These are phyloP conservation scores for Bubo bubo DNA, from an alignment of 2,113 vertebrate species.

Conservation along the genomic window DNA sequence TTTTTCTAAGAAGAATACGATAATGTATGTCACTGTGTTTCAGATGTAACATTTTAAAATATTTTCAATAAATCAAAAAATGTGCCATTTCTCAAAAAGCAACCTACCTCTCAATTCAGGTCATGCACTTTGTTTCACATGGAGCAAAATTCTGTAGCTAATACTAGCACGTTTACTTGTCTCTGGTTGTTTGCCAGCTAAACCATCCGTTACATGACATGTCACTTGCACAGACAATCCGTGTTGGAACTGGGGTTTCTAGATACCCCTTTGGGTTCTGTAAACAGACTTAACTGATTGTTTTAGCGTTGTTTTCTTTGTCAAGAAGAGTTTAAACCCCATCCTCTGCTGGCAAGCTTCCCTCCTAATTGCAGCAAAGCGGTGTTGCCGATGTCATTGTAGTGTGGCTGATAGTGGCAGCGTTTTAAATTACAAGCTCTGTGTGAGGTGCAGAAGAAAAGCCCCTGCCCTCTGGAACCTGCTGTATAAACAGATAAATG, in stretches of 20 bases:
- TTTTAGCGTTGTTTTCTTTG: background rate
- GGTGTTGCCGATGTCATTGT: background rate
- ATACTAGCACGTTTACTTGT: background rate
- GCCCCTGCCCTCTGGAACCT: background rate
- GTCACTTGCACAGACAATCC: background rate
- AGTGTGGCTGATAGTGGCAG: background rate
- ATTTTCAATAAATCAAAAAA: background rate
- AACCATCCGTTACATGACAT: background rate
- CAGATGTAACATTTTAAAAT: background rate
- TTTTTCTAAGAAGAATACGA: background rate
- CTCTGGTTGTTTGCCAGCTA: background rate
- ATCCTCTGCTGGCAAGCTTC: background rate
- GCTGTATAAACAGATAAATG: background rate
- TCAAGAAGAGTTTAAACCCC: background rate
- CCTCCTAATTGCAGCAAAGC: background rate
- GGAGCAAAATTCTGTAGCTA: background rate
- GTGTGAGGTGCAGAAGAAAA: background rate
- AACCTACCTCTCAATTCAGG: background rate
- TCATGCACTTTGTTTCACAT: background rate
- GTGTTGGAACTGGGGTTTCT: background rate
- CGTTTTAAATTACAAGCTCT: background rate
- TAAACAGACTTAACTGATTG: background rate
- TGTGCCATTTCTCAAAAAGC: background rate
- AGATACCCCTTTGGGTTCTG: background rate
- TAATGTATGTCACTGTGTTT: rapidly evolving